Evolutionary conservation across 1,140 invertebrate genomes (phyloP), one percentile per base, ranked within the genome.

Genomic region (Drosophila carrolli): DNA sequence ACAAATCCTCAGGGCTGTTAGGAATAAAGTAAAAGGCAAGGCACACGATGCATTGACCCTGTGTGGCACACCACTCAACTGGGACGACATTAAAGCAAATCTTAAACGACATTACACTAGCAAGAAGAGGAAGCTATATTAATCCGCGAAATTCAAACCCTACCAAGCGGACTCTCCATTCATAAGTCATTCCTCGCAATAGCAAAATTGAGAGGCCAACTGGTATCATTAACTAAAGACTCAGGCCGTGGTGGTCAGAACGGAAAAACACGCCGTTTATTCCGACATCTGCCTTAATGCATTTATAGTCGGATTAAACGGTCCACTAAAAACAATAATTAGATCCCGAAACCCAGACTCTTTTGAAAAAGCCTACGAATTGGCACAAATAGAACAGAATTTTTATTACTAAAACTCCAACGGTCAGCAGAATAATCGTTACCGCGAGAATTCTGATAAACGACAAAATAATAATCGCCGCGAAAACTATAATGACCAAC

Each of bases 81-180:
- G 55, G 40, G 41, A 57, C 10, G 40, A 57, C n/a, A 44, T 57
- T 10, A 50, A 60, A 5, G 58, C 58, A 38, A 61, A 61, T 4
- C 47, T 53, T 40, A 62, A 51, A 53, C 35, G 50, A 32, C 23
- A 43, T 1, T 43, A 62, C 13, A 19, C 37, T 41, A 16, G 27
- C 23, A 53, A 54, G 50, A 54, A 62, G 27, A 41, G 10, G 59
- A 62, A 10, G 59, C 59, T 32, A 54, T 62, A 35, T 44, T 62
- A 8, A 54, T 54, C 4, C 48, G 13, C 2, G 59, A 62, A 41
- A 41, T 62, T 4, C 48, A 54, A 54, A 62, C 37, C n/a, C 16
- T 54, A 47, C 57, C 16, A 47, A 59, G 43, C 43, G 56, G 43
- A 46, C 43, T 58, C 16, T 58, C 41, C 14, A 14, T 47, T 11